Evolutionary conservation across 2,797 vertebrate species (phyloP), one percentile per base, ranked within the genome.

Genomic region (Gouania willdenowi): DNA sequence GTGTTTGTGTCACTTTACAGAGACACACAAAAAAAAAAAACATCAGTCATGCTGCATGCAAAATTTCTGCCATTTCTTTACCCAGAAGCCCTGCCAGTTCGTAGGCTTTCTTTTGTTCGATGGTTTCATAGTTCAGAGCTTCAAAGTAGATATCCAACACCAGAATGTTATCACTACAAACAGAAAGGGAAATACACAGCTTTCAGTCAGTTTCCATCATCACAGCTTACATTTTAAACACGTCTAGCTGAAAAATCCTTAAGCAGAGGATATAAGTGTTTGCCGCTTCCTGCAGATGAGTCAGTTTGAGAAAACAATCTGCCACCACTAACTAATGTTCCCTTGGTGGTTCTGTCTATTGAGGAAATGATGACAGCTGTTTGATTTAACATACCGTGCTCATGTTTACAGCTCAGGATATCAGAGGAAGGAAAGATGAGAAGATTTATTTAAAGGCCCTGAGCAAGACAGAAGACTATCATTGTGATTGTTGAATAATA

Each of bases 61-160:
- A 55, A 27, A 39, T 33, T 35, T 61, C 46, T 50, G 57, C 30
- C 31, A n/a, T 45, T 29, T 52, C 9, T 92, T 94, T 86, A 98
- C 96, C 96, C 62, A 99, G 87, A 76, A 99, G 88, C 6, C 96
- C 95, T 0, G 95, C 94, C 75, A 99, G 81, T 80, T 98, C 95
- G 0, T 99, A 99, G 6, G 95, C 96, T 75, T 98, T 97, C 87
- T 97, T 99, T 89, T 99, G 96, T 74, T 99, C 95, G 1, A 99
- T 99, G 4, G 94, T 99, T 84, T 99, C 96, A 1, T 98, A 99
- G 90, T 99, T 99, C 67, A 99, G 85, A 0, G 96, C 95, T 76
- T 98, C 96, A 16, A 98, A 98, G 87, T 91, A 98, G 82, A 98
- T 98, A 71, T 98, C 96, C 84, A 99, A 87, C 62, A 99, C 95